These are phyloP conservation scores for Agelaius tricolor DNA, from an alignment of 2,113 vertebrate species.

Conservation along the genomic window DNA sequence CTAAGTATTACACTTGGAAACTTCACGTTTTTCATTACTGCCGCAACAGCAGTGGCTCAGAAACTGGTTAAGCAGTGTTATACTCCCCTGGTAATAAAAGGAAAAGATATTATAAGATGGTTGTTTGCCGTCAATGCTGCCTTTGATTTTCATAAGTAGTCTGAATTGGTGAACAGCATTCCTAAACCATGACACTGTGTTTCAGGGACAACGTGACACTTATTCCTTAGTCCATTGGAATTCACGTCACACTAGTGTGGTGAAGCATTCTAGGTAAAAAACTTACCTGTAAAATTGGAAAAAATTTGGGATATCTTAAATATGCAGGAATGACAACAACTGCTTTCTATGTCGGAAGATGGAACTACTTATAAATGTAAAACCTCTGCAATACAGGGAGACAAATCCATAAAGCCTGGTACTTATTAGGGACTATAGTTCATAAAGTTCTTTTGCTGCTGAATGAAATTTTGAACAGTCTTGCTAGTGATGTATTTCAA, in stretches of 20 bases:
- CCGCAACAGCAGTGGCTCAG: neutral
- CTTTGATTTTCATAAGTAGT: neutral
- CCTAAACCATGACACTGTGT: accelerated
- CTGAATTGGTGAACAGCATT: neutral
- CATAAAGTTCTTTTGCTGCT: neutral
- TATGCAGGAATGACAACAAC: neutral
- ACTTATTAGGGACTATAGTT: neutral
- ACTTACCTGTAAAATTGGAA: neutral
- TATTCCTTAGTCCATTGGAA: neutral
- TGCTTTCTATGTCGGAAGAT: neutral
- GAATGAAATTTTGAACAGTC: constrained; percentile 6
- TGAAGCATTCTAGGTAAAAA: neutral
- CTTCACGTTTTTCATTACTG: neutral
- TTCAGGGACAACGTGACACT: neutral
- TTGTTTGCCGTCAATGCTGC: neutral
- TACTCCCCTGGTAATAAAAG: neutral
- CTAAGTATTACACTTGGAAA: neutral
- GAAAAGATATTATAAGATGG: neutral
- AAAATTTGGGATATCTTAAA: neutral
- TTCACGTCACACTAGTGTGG: neutral
- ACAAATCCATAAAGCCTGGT: neutral
- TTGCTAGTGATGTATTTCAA: neutral
- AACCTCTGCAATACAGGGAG: neutral
- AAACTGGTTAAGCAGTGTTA: neutral
- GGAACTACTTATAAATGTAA: neutral